phyloP scores from a whole-genome alignment of 2,888 invertebrate species.

The Dynastes tityus region DNA sequence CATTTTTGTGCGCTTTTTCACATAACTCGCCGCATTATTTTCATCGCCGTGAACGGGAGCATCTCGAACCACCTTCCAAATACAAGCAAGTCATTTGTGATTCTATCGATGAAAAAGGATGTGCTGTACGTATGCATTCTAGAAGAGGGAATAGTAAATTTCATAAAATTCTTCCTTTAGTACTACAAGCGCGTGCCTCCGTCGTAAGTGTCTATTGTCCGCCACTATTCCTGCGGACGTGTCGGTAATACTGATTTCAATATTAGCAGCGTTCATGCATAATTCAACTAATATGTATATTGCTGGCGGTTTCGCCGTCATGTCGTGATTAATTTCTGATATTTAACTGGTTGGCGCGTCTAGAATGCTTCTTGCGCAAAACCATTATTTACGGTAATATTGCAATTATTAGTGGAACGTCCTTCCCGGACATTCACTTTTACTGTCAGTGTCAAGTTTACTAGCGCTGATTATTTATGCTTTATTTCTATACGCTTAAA shows the following conservation, averaged over 20 bases:
- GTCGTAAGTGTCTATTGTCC: slow-evolving; percentile 42
- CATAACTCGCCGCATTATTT: slow-evolving; percentile 9
- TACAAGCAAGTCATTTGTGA: slow-evolving; percentile 34
- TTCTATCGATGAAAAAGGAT: slow-evolving; percentile 39
- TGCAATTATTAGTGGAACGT: slow-evolving; percentile 22
- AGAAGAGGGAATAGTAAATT: slow-evolving; percentile 31
- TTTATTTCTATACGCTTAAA: background rate
- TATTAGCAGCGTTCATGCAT: slow-evolving; percentile 41
- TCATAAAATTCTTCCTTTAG: slow-evolving; percentile 37
- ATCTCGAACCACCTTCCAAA: slow-evolving; percentile 41
- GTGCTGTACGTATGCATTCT: slow-evolving; percentile 36
- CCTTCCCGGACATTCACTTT: slow-evolving; percentile 20
- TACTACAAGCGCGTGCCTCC: slow-evolving; percentile 38
- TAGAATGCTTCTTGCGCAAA: slow-evolving; percentile 19
- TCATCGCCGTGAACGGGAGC: background rate
- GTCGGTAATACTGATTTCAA: slow-evolving; percentile 30
- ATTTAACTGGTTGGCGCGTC: slow-evolving; percentile 10
- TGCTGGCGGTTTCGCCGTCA: slow-evolving; percentile 32
- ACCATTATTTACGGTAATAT: slow-evolving; percentile 28
- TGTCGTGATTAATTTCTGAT: slow-evolving; percentile 33
- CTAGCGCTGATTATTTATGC: slow-evolving; percentile 2
- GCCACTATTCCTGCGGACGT: slow-evolving; percentile 13
- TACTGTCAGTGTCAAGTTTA: slow-evolving; percentile 26
- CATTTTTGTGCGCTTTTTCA: slow-evolving; percentile 24
- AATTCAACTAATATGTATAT: slow-evolving; percentile 43